A percentile compares a stretch with the other conserved stretches of the same genome.
phyloP scores from a whole-genome alignment of 2,113 vertebrate genomes.

The Alexandromys fortis region DNA sequence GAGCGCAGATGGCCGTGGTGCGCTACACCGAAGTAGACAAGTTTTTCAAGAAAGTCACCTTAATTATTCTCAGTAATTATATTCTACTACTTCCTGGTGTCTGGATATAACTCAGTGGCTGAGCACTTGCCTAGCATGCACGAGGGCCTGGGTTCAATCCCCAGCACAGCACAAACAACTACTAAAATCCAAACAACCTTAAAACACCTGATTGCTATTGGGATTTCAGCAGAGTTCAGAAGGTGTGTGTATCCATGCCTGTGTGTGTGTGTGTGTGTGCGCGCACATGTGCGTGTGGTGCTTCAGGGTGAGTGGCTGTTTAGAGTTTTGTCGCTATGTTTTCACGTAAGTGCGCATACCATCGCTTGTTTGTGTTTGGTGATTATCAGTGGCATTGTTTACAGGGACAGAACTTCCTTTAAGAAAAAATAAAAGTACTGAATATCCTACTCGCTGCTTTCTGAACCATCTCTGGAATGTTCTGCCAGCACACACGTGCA shows the following conservation, averaged over 20 bases:
- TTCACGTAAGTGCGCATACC: not conserved
- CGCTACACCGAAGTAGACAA: too few relatives aligned
- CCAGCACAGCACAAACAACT: not conserved
- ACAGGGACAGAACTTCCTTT: not conserved
- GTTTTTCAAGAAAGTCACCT: too few relatives aligned
- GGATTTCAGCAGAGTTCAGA: not conserved
- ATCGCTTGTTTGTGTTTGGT: not conserved
- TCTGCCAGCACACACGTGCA: not conserved
- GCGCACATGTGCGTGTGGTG: too few relatives aligned
- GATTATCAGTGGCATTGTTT: not conserved
- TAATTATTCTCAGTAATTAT: too few relatives aligned
- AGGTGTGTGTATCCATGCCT: too few relatives aligned
- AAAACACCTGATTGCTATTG: not conserved
- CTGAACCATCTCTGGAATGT: not conserved
- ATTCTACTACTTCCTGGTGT: not conserved
- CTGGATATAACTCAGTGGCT: not conserved
- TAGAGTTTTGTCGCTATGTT: not conserved
- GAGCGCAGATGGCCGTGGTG: too few relatives aligned
- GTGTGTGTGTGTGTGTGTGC: too few relatives aligned
- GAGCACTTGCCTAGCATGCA: not conserved
- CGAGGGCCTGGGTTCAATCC: not conserved
- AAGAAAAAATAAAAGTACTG: not conserved
- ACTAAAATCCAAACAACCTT: not conserved
- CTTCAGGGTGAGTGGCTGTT: too few relatives aligned
- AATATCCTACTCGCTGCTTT: not conserved